Percentiles rank a stretch among this genome's conserved stretches.
These are phyloP conservation scores for Drosophila robusta DNA, from an alignment of 2,888 invertebrate genomes.

Conservation along the genomic window DNA sequence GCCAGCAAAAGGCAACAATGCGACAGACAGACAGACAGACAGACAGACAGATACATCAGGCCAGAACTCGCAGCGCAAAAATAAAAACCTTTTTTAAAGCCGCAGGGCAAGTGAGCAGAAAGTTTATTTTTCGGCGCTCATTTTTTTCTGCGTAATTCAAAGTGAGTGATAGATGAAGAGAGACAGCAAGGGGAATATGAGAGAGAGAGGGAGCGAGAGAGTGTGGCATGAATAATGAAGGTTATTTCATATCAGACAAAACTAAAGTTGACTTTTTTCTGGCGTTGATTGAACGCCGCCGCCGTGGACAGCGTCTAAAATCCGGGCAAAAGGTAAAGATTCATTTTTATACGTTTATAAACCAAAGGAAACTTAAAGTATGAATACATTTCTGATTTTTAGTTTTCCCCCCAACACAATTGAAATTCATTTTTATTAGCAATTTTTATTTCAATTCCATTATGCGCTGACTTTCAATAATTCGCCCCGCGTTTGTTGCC, in stretches of 20 bases:
- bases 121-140: slow-evolving; percentile 29
- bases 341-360: not conserved
- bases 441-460: slow-evolving; percentile 12
- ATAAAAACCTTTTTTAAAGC: slow-evolving; percentile 65
- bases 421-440: slow-evolving; percentile 20
- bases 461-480: slow-evolving; percentile 25
- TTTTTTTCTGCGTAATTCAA: slow-evolving; percentile 33
- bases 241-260: slow-evolving; percentile 54
- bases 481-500: slow-evolving; percentile 8
- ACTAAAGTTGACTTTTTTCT: slow-evolving; percentile 62
- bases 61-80: slow-evolving; percentile 6
- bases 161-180: slow-evolving; percentile 42
- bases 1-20: slow-evolving; percentile 61
- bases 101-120: slow-evolving; percentile 64
- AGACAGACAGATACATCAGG: slow-evolving; percentile 36
- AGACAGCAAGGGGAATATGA: not conserved
- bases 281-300: slow-evolving; percentile 54
- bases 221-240: slow-evolving; percentile 52
- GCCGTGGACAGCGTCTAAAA: slow-evolving; percentile 4
- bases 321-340: slow-evolving; percentile 6
- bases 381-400: not conserved
- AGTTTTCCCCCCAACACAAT: not conserved
- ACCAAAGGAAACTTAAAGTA: not conserved
- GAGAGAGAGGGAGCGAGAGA: not conserved
- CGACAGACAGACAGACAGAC: slow-evolving; percentile 40